Evolutionary conservation across 2,797 vertebrate species (phyloP).

Genomic region (Chelonia mydas): DNA sequence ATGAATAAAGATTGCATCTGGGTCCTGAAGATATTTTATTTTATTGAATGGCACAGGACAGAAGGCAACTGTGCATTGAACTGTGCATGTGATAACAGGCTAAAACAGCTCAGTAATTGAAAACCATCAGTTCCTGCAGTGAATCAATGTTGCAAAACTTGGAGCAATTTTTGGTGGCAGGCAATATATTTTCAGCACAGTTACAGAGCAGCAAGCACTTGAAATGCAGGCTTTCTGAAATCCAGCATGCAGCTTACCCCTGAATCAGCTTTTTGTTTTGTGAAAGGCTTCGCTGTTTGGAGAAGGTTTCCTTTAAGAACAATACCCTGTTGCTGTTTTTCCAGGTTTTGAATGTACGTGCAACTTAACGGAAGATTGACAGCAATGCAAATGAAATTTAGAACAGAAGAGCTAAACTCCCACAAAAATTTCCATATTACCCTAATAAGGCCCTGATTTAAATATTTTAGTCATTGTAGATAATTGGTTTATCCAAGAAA

Average conservation of each 20-base stretch:
- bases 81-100: slow-evolving; percentile 2
- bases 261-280: slow-evolving; percentile 25
- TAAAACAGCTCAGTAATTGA: slow-evolving; percentile 61
- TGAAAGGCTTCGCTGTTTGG: background rate
- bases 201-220: slow-evolving; percentile 1
- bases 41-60: slow-evolving; percentile 14
- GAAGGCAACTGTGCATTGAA: slow-evolving; percentile 32
- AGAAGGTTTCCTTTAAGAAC: slow-evolving; percentile 38
- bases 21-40: slow-evolving; percentile 30
- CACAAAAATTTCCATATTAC: slow-evolving; percentile 14
- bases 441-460: slow-evolving; percentile 17
- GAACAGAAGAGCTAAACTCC: background rate
- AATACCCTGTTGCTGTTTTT: slow-evolving; percentile 1
- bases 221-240: background rate
- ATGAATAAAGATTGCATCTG: slow-evolving; percentile 32
- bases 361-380: background rate
- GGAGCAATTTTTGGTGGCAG: slow-evolving; percentile 25
- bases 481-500: slow-evolving; percentile 32
- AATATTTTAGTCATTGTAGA: slow-evolving; percentile 11
- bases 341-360: background rate
- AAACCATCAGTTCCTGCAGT: slow-evolving; percentile 52
- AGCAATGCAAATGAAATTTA: background rate
- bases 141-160: slow-evolving; percentile 51
- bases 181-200: slow-evolving; percentile 27
- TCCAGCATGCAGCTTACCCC: background rate